Evolutionary conservation across 2,888 invertebrate genomes (phyloP), one percentile per base, ranked within the genome.

Genomic region (Norana najaformis): DNA sequence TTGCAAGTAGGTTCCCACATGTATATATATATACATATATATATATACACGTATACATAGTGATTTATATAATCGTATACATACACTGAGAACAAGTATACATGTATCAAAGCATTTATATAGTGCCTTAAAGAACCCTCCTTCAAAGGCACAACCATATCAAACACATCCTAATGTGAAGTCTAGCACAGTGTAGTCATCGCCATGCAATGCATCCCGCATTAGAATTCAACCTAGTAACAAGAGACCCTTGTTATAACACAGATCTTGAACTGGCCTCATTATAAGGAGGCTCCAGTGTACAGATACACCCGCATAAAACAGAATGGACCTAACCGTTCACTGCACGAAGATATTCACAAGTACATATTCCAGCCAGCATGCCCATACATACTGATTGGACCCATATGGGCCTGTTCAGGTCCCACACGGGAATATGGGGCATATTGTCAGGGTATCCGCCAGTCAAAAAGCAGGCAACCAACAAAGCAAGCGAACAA

Each of bases 1-100:
- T n/a, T n/a, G n/a, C n/a, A n/a, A n/a, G n/a, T n/a, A n/a, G n/a
- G n/a, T n/a, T n/a, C n/a, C 16, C 23, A 83, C 30, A 83, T 34
- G 30, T 30, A 83, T 30, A 83, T n/a, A 83, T 83, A 83, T n/a
- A 83, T 83, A 83, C 30, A 83, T 83, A 83, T 83, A 83, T 83
- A 83, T n/a, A 34, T 83, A 83, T 83, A 83, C 30, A 83, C 13
- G 18, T 83, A 83, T 83, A 83, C 18, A 34, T 83, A 83, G 30
- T 83, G 16, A 83, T 83, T 30, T 83, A 13, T 83, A 83, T n/a
- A 83, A 35, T 35, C 30, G 23, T 53, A 53, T 53, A 53, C 23
- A 53, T 53, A 23, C 16, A 53, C 53, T 53, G 53, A n/a, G n/a
- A n/a, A n/a, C n/a, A n/a, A n/a, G n/a, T n/a, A n/a, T n/a, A n/a